A percentile compares a stretch with the other conserved stretches of the same genome.
These are phyloP conservation scores for Tetheella fluctuosa DNA, from an alignment of 2,888 invertebrate species.

Conservation along the genomic window DNA sequence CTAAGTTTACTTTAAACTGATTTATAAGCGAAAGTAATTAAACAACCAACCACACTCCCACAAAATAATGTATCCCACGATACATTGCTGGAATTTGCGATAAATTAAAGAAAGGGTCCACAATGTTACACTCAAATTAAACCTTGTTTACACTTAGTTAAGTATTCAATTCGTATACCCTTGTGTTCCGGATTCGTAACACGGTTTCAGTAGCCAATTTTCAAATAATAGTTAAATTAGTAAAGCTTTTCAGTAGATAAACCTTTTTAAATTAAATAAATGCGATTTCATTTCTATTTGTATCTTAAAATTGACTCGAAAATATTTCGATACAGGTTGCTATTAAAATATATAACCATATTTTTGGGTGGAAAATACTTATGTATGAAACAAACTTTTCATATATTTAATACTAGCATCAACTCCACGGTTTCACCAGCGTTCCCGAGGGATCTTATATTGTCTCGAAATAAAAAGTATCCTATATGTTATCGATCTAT, in stretches of 20 bases:
- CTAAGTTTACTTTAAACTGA: neutral
- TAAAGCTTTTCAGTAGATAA: neutral
- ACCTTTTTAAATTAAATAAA: neutral
- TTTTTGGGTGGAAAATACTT: too few relatives aligned
- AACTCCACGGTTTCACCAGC: too few relatives aligned
- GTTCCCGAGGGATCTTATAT: too few relatives aligned
- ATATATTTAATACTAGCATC: too few relatives aligned
- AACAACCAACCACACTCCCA: neutral
- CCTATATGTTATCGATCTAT: too few relatives aligned
- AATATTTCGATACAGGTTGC: too few relatives aligned
- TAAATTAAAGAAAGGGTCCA: neutral
- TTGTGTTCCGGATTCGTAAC: neutral
- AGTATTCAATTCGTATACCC: neutral
- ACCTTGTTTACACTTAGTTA: constrained; percentile 3
- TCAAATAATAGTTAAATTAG: neutral
- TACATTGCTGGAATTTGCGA: neutral
- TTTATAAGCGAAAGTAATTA: neutral
- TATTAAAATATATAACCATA: too few relatives aligned
- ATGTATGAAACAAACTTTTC: too few relatives aligned
- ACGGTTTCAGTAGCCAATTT: neutral
- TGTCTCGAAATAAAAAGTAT: too few relatives aligned
- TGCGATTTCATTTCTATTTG: neutral
- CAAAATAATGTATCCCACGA: neutral
- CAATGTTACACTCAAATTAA: neutral
- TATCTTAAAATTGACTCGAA: too few relatives aligned